phyloP scores from a whole-genome alignment of 2,113 vertebrate species.

The Rattus norvegicus region GRCr8 NC_086020.1:154059501-154060000 shows the following conservation, averaged over 20 bases:
- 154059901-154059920: neutral
- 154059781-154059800: slow-evolving; percentile 38
- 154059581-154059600: slow-evolving; percentile 50
- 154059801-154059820: slow-evolving; percentile 75
- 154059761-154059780: slow-evolving; percentile 29
- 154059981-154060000: neutral
- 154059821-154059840: slow-evolving; percentile 66
- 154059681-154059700: slow-evolving; percentile 3
- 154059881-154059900: slow-evolving; percentile 56
- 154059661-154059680: neutral
- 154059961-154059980: neutral
- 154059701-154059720: slow-evolving; percentile 11
- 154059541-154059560: slow-evolving; percentile 45
- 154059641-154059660: slow-evolving; percentile 11
- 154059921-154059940: neutral
- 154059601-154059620: neutral
- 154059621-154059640: neutral
- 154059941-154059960: neutral
- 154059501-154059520: neutral
- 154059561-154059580: neutral
- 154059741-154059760: neutral
- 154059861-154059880: slow-evolving; percentile 76
- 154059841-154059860: slow-evolving; percentile 43
- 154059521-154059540: too few relatives aligned
- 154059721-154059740: slow-evolving; percentile 32